Evolutionary conservation across 2,113 vertebrate species (phyloP), one percentile per base, ranked within the genome.

Genomic region (Engraulis encrasicolus): DNA sequence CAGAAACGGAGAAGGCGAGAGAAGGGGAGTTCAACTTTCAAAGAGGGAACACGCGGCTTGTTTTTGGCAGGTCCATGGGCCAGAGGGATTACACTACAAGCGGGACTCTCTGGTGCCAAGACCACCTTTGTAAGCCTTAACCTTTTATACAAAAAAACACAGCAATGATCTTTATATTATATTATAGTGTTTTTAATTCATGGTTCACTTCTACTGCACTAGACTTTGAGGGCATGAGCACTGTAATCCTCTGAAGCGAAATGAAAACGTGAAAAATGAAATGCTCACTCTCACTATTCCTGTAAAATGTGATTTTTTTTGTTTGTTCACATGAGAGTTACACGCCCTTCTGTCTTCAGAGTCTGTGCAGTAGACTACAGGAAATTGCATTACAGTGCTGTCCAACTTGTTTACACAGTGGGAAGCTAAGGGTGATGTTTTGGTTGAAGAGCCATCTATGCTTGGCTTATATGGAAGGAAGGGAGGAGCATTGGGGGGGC

Each of bases 81-180:
- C 78, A 83, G 48, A 23, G 81, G n/a, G 79, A 81, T 61, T 27
- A 82, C 20, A 78, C 18, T 38, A 27, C 48, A 86, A 87, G 90
- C 81, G 85, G 87, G 88, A 77, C 88, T 86, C 82, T 77, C 80
- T 83, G 36, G 27, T 88, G 81, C 74, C 84, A 89, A 45, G 66
- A 83, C 82, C 79, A 80, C 84, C 90, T 89, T 90, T 86, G 79
- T 50, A 88, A 89, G 93, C 93, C 91, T 95, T 95, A 92, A 92
- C 83, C 36, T 84, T 87, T 71, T 85, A 49, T 84, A 50, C 83
- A 58, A 82, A 18, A 49, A 61, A 15, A 14, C 50, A 40, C 40
- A 45, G 40, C 27, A 2, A 31, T 66, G 85, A 50, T 89, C 81
- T 87, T 91, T 89, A n/a, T n/a, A n/a, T n/a, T n/a, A n/a, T n/a